Evolutionary conservation across 2,113 vertebrate species (phyloP), one percentile per base, ranked within the genome.

Genomic region (Xerus inauris): DNA sequence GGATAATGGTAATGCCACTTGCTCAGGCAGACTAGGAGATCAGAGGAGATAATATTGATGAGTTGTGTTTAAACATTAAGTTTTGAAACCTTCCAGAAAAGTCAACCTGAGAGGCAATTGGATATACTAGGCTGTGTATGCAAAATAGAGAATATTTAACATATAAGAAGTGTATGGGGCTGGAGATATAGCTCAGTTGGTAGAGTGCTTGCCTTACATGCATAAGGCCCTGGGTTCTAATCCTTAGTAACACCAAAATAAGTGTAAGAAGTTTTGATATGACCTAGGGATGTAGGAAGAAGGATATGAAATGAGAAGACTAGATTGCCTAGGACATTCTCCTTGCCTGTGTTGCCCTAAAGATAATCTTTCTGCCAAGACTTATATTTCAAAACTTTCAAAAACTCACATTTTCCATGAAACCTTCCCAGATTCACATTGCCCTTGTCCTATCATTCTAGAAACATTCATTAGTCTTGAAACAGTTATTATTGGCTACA

Each of bases 321-420:
- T 4, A 93, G n/a, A 83, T 77, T 91, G 14, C 45, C 69, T 72
- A 81, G 10, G 69, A 90, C n/a, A 65, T 87, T 94, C 77, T 89
- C 75, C 38, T 88, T 89, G 64, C 51, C 20, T 93, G 13, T 73
- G 5, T 83, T 95, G 45, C 67, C 92, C 89, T 51, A 76, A 67
- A 76, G 82, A 93, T n/a, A 94, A 67, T 87, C 10, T 85, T 89
- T 71, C 51, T 92, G 81, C n/a, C 82, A 82, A 94, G 35, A 1
- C 12, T 79, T 86, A 26, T 20, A n/a, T 47, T 96, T 91, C n/a
- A 94, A 94, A 95, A 73, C 49, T 49, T 91, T 82, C 73, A 88
- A 81, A 81, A 97, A 65, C 26, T 95, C 89, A 89, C 16, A 93
- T 94, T 96, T 97, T 97, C 91, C 86, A 67, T 35, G n/a, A 91